Conservation (phyloP, 2,113 vertebrate genomes). For the Caranx ignobilis region DNA sequence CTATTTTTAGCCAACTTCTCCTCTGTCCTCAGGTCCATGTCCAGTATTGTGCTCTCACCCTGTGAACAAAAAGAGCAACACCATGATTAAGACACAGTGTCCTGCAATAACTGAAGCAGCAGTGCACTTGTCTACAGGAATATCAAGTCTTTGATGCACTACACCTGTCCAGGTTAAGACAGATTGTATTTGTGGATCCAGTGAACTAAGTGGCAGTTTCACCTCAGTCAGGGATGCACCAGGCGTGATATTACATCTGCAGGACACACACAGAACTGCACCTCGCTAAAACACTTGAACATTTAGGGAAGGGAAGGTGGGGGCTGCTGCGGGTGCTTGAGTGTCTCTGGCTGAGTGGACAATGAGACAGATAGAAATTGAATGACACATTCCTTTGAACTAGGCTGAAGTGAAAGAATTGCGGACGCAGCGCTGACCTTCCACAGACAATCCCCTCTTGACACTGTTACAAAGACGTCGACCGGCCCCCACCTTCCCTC, state of each 20-base stretch:
- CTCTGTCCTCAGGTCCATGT: conserved; percentile 86
- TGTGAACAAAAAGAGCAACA: conserved; percentile 61
- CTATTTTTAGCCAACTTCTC: conserved; percentile 87
- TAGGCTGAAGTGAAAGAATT: conserved; percentile 69
- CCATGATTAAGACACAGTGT: conserved; percentile 7
- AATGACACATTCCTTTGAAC: conserved; percentile 77
- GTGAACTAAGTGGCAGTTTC: not conserved
- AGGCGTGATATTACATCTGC: conserved; percentile 11
- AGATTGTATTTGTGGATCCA: not conserved
- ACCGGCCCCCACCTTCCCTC: conserved; percentile 60
- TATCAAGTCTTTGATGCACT: not conserved
- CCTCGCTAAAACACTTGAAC: conserved; percentile 46
- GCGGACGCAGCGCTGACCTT: conserved; percentile 69
- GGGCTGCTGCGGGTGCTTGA: conserved; percentile 32
- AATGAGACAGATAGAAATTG: conserved; percentile 74
- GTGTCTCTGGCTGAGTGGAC: conserved; percentile 65
- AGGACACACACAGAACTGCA: conserved; percentile 13
- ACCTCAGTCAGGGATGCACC: not conserved
- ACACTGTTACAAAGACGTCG: conserved; percentile 79
- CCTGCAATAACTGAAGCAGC: not conserved
- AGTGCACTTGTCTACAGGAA: not conserved
- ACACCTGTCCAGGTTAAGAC: conserved; percentile 6
- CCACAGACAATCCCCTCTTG: conserved; percentile 76
- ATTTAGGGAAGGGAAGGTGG: conserved; percentile 4
- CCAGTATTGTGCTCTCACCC: conserved; percentile 87